Percentiles rank a stretch among this genome's conserved stretches.
Evolutionary conservation across 2,113 vertebrate species (phyloP).

Genomic region (Hirundichthys speculiger): DNA sequence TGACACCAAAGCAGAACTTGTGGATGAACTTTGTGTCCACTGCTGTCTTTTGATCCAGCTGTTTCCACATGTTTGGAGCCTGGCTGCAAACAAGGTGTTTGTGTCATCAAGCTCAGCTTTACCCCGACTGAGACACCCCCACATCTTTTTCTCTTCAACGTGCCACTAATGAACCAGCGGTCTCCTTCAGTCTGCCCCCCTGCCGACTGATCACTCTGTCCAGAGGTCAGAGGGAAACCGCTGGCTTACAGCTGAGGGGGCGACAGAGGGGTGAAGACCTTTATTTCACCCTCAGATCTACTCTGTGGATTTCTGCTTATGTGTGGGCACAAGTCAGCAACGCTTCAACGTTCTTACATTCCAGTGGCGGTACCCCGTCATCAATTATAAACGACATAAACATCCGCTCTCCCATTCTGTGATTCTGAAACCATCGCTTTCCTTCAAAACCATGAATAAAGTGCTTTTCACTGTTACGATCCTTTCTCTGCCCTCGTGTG

Average conservation of each 20-base stretch:
- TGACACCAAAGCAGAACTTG: too few species aligned
- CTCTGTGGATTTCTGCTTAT: slow-evolving; percentile 24
- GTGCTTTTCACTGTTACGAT: slow-evolving; percentile 69
- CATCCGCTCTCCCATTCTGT: slow-evolving; percentile 42
- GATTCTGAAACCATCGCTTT: slow-evolving; percentile 47
- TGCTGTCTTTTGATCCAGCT: too few species aligned
- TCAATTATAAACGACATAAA: slow-evolving; percentile 73
- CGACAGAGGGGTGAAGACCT: slow-evolving; percentile 56
- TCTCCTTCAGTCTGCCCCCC: slow-evolving; percentile 12
- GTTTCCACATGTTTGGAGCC: too few species aligned
- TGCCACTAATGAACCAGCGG: slow-evolving; percentile 3
- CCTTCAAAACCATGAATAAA: slow-evolving; percentile 65
- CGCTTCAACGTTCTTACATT: slow-evolving; percentile 48
- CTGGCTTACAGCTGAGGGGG: slow-evolving; percentile 37
- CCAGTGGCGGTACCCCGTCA: slow-evolving; percentile 14
- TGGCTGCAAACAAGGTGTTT: too few species aligned
- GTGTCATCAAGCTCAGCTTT: neutral
- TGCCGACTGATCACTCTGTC: slow-evolving; percentile 8
- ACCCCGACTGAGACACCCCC: neutral
- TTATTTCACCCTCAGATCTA: slow-evolving; percentile 48
- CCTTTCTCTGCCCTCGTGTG: slow-evolving; percentile 26
- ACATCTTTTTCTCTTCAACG: slow-evolving; percentile 7
- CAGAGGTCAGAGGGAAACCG: slow-evolving; percentile 30
- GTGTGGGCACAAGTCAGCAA: slow-evolving; percentile 35
- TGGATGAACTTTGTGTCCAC: too few species aligned